Conservation (phyloP, 2,113 vertebrate species). For the Stegastes partitus region DNA sequence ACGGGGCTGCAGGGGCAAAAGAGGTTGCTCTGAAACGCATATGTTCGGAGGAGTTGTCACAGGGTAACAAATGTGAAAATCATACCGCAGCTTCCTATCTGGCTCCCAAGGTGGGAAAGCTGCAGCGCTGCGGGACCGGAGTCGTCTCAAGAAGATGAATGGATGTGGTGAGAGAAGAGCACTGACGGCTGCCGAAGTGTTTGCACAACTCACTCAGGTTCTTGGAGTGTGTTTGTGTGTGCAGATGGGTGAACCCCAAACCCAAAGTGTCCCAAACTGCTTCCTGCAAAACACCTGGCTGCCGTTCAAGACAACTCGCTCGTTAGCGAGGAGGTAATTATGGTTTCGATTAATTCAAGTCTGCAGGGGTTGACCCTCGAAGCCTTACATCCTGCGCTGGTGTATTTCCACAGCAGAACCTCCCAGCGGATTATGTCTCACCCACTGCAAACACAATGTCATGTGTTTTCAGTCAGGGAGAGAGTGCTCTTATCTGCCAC, state of each 20-base stretch:
- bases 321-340: slow-evolving; percentile 63
- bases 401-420: slow-evolving; percentile 40
- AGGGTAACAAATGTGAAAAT: slow-evolving; percentile 49
- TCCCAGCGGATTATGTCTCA: slow-evolving; percentile 44
- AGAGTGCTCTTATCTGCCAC: slow-evolving; percentile 50
- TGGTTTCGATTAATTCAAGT: slow-evolving; percentile 58
- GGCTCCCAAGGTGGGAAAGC: slow-evolving; percentile 61
- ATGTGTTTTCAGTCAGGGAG: slow-evolving; percentile 37
- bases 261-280: slow-evolving; percentile 54
- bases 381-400: slow-evolving; percentile 53
- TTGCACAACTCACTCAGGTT: slow-evolving; percentile 46
- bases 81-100: slow-evolving; percentile 56
- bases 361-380: slow-evolving; percentile 51
- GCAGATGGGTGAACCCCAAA: slow-evolving; percentile 49
- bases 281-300: slow-evolving; percentile 72
- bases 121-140: slow-evolving; percentile 51
- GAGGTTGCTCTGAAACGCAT: neutral
- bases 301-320: slow-evolving; percentile 50
- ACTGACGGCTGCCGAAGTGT: slow-evolving; percentile 53
- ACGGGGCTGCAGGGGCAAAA: neutral
- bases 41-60: slow-evolving; percentile 46
- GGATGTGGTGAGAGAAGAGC: slow-evolving; percentile 64
- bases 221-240: slow-evolving; percentile 25
- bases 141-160: slow-evolving; percentile 64
- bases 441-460: slow-evolving; percentile 41